Percentiles rank a stretch among this genome's conserved stretches.
Evolutionary conservation across 1,140 invertebrate genomes (phyloP).

Genomic region (Zeugodacus cucurbitae): DNA sequence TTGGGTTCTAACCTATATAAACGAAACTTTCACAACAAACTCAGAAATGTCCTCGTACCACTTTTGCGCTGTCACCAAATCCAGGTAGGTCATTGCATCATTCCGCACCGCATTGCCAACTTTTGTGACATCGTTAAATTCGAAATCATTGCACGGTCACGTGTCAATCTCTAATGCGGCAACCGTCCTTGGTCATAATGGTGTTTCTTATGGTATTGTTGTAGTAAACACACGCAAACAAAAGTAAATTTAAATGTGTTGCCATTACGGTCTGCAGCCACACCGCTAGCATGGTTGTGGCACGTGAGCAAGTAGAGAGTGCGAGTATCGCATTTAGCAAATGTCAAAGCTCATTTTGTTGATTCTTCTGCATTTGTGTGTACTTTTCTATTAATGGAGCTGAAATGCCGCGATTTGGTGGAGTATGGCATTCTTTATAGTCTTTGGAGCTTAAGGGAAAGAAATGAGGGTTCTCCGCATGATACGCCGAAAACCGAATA

Average conservation of each 20-base stretch:
- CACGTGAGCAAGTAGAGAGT: not conserved
- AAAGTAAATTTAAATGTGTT: not conserved
- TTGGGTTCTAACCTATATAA: no score
- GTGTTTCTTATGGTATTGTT: not conserved
- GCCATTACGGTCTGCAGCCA: not conserved
- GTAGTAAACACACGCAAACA: not conserved
- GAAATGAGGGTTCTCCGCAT: no score
- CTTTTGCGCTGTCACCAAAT: not conserved
- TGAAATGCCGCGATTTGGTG: not conserved
- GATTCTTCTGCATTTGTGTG: not conserved
- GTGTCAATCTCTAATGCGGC: conserved; percentile 62
- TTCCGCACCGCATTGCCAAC: not conserved
- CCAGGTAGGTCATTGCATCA: not conserved
- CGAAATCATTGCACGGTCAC: conserved; percentile 65
- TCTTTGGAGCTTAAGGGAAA: no score
- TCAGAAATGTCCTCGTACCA: not conserved
- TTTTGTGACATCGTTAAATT: conserved; percentile 63
- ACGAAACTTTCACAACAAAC: not conserved
- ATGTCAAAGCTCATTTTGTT: not conserved
- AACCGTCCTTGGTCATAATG: not conserved
- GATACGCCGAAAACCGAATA: no score
- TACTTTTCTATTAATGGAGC: not conserved
- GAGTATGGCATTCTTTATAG: no score
- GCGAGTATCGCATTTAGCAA: not conserved
- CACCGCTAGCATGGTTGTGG: not conserved